Conservation (phyloP, 2,888 invertebrate genomes). For the Pollenia labialis region DNA sequence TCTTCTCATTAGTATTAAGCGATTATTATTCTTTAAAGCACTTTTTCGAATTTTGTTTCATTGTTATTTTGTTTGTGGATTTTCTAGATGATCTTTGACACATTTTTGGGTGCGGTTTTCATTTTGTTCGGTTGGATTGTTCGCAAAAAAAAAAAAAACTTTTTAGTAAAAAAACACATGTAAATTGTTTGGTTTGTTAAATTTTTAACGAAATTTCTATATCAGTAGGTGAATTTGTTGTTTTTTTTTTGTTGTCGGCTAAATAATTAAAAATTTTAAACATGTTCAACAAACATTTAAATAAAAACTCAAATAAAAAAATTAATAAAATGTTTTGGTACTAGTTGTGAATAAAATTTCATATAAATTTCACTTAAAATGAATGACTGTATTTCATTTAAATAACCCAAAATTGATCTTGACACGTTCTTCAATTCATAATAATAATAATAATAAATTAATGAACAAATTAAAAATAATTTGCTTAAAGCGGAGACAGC, state of each 20-base stretch:
- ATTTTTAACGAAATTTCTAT: slow-evolving; percentile 15
- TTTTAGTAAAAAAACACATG: slow-evolving; percentile 53
- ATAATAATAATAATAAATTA: slow-evolving; percentile 57
- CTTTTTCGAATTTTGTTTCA: slow-evolving; percentile 31
- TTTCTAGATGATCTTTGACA: slow-evolving; percentile 75
- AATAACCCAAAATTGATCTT: slow-evolving; percentile 62
- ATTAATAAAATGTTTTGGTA: slow-evolving; percentile 15
- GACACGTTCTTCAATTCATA: slow-evolving; percentile 62
- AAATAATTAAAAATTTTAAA: slow-evolving; percentile 62
- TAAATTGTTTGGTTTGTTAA: slow-evolving; percentile 21
- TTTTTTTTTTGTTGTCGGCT: not conserved
- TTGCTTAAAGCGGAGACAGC: slow-evolving; percentile 16
- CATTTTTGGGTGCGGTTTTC: slow-evolving; percentile 75
- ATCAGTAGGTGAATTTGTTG: slow-evolving; percentile 57
- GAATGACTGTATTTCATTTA: slow-evolving; percentile 19
- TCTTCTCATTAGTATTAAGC: slow-evolving; percentile 32
- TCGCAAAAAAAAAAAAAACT: slow-evolving; percentile 32
- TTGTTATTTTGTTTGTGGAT: slow-evolving; percentile 25
- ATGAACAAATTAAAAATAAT: slow-evolving; percentile 50
- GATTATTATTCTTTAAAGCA: slow-evolving; percentile 51
- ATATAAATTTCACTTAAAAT: not conserved
- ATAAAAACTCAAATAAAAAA: slow-evolving; percentile 42
- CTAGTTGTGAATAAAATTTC: slow-evolving; percentile 15
- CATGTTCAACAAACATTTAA: slow-evolving; percentile 52
- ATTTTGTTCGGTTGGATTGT: slow-evolving; percentile 39